Conservation (phyloP, 2,113 vertebrate species). For the Tautogolabrus adspersus region DNA sequence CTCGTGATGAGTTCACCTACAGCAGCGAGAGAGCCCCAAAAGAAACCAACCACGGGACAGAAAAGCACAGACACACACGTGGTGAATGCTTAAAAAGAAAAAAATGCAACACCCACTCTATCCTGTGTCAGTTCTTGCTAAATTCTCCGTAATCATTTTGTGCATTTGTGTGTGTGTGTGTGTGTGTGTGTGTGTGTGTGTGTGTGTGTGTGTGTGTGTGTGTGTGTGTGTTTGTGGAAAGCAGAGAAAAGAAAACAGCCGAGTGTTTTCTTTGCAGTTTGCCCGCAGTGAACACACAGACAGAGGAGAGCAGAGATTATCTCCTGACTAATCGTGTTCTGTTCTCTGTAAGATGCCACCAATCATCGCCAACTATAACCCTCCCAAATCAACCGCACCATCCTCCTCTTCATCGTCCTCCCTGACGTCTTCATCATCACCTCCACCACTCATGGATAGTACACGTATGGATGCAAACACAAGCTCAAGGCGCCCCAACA, state of each 20-base stretch:
- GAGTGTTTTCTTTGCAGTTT: constrained; percentile 74
- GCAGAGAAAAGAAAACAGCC: constrained; percentile 68
- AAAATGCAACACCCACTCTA: constrained; percentile 30
- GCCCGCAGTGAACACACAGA: constrained; percentile 44
- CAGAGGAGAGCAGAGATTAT: constrained; percentile 59
- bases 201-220: constrained; percentile 31
- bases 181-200: constrained; percentile 16
- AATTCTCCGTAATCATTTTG: constrained; percentile 56
- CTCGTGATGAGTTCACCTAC: constrained; percentile 58
- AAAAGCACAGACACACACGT: not conserved
- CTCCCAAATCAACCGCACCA: not conserved
- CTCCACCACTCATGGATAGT: not conserved
- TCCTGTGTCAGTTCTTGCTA: constrained; percentile 50
- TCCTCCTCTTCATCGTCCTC: not conserved
- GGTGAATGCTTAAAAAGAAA: not conserved
- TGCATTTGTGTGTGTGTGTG: constrained; percentile 3
- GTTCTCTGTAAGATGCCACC: constrained; percentile 44
- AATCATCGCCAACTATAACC: constrained; percentile 38
- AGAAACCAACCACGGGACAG: not conserved
- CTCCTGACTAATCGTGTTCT: constrained; percentile 70
- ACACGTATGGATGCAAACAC: not conserved
- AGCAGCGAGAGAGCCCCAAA: constrained; percentile 20
- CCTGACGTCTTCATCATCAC: not conserved
- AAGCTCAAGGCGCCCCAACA: not conserved
- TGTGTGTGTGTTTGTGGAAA: constrained; percentile 21